Evolutionary conservation across 2,797 vertebrate genomes (phyloP).

Genomic region (Schizopygopsis malacanthus): DNA sequence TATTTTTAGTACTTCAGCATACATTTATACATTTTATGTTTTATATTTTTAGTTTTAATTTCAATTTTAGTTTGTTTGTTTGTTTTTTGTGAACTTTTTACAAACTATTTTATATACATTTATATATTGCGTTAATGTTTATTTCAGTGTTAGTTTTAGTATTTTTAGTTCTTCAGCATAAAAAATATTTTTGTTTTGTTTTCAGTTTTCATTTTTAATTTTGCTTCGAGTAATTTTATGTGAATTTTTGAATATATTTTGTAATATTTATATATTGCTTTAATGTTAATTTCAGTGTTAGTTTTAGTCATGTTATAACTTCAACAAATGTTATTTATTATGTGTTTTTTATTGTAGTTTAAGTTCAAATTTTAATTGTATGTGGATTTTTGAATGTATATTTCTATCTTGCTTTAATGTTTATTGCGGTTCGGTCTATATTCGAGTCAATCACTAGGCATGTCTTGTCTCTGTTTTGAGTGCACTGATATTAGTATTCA

Average conservation of each 20-base stretch:
- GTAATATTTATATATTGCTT: background rate
- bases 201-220: no score
- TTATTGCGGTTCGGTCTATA: constrained; percentile 15
- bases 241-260: background rate
- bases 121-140: no score
- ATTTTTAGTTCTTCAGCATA: no score
- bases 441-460: constrained; percentile 10
- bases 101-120: no score
- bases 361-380: background rate
- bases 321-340: background rate
- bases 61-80: background rate
- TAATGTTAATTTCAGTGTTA: background rate
- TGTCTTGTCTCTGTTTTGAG: constrained; percentile 15
- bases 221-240: no score
- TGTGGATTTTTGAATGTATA: background rate
- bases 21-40: background rate
- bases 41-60: no score
- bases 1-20: background rate
- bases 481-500: constrained; percentile 23
- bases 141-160: no score
- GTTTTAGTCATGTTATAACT: background rate
- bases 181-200: no score
- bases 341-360: background rate
- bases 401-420: background rate
- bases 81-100: background rate